Conservation (phyloP, 2,113 vertebrate genomes). For the Bujurquina vittata region DNA sequence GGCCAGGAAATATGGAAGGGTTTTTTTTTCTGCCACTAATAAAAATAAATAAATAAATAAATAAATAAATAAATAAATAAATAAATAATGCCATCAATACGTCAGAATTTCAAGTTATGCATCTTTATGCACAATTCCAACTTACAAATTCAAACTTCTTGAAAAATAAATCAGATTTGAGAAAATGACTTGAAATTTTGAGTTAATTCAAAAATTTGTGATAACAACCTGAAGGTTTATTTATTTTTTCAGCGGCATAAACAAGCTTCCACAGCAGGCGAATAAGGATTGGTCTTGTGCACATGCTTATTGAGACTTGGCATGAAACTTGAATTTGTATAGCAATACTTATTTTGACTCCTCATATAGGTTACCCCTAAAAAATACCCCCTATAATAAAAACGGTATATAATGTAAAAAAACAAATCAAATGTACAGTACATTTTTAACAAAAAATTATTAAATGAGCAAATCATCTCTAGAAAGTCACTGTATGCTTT, state of each 20-base stretch:
- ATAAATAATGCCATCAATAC: neutral
- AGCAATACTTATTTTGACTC: too few species aligned
- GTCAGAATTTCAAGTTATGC: neutral
- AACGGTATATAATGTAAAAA: too few species aligned
- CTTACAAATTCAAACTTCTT: neutral
- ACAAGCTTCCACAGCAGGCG: neutral
- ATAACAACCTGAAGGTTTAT: too few species aligned
- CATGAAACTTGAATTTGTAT: neutral
- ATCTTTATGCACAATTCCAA: neutral
- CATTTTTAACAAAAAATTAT: too few species aligned
- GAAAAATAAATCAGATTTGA: neutral
- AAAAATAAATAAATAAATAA: too few species aligned
- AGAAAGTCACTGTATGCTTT: too few species aligned
- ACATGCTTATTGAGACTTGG: neutral
- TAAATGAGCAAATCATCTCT: too few species aligned
- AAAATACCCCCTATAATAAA: too few species aligned
- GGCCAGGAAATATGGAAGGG: neutral
- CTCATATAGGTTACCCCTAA: too few species aligned
- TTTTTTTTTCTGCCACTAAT: neutral
- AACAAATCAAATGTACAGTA: too few species aligned
- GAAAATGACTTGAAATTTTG: neutral
- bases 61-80: neutral
- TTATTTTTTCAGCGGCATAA: too few species aligned
- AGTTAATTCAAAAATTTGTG: neutral
- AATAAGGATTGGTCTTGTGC: neutral